phyloP scores from a whole-genome alignment of 1,140 invertebrate species.

The Parasteatoda tepidariorum region DNA sequence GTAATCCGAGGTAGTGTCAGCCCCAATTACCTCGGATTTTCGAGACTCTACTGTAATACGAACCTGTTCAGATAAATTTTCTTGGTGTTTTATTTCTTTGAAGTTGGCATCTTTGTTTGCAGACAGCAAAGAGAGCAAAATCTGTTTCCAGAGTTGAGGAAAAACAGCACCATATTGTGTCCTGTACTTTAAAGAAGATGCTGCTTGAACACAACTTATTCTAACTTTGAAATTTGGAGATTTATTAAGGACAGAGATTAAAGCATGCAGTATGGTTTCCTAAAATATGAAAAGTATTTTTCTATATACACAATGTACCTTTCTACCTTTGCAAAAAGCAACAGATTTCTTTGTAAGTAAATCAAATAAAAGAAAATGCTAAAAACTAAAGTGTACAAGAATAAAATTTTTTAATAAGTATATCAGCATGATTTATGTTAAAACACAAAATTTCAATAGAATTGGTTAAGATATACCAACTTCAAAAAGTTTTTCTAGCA shows the following conservation, averaged over 20 bases:
- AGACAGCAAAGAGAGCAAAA: constrained; percentile 1
- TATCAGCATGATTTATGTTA: no score
- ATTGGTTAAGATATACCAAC: no score
- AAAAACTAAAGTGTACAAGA: no score
- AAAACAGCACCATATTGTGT: constrained; percentile 75
- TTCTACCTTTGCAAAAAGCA: no score
- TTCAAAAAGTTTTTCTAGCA: no score
- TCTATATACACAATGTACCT: background rate
- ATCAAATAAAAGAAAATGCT: no score
- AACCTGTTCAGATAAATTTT: constrained; percentile 45
- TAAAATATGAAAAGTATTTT: background rate
- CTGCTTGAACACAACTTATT: constrained; percentile 82
- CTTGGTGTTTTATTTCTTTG: constrained; percentile 56
- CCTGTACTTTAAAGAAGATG: constrained; percentile 74
- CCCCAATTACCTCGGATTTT: no score
- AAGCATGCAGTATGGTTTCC: constrained; percentile 3
- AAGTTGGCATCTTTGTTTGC: constrained; percentile 30
- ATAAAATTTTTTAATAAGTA: no score
- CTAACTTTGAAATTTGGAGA: constrained; percentile 78
- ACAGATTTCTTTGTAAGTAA: no score
- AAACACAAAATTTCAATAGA: no score
- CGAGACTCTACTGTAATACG: no score
- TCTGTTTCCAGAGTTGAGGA: constrained; percentile 73
- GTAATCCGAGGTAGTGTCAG: no score
- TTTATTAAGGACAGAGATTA: constrained; percentile 66